phyloP scores from a whole-genome alignment of 1,140 invertebrate species.

The Neuroterus valhalla region DNA sequence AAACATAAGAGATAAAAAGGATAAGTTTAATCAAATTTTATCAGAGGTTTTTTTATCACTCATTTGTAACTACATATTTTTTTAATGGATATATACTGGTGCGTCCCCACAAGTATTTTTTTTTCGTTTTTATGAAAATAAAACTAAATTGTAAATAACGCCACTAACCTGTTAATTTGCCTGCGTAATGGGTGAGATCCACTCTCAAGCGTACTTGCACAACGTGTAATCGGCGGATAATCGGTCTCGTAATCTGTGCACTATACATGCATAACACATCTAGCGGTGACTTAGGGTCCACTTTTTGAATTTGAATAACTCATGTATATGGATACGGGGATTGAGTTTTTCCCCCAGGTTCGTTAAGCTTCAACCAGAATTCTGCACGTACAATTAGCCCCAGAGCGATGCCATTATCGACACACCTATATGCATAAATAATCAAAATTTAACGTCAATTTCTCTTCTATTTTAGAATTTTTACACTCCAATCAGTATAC shows the following conservation, averaged over 20 bases:
- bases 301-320: slow-evolving; percentile 40
- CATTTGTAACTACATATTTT: neutral
- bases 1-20: neutral
- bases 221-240: slow-evolving; percentile 69
- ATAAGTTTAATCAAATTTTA: neutral
- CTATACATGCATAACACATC: slow-evolving; percentile 50
- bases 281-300: slow-evolving; percentile 41
- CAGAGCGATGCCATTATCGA: slow-evolving; percentile 40
- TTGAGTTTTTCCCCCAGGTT: slow-evolving; percentile 38
- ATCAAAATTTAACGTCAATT: neutral
- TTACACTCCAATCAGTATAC: neutral
- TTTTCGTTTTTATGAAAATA: neutral
- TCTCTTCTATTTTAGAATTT: neutral
- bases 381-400: slow-evolving; percentile 51
- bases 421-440: slow-evolving; percentile 1
- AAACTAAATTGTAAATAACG: slow-evolving; percentile 52
- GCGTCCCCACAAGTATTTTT: neutral
- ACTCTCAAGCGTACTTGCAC: slow-evolving; percentile 66
- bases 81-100: too few species aligned
- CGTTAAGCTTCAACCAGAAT: slow-evolving; percentile 42
- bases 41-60: neutral
- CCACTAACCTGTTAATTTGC: slow-evolving; percentile 56
- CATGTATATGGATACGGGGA: slow-evolving; percentile 56
- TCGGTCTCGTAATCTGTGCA: slow-evolving; percentile 60
- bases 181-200: slow-evolving; percentile 51